Conservation (phyloP, 2,888 invertebrate species). For the Pomacea canaliculata region DNA sequence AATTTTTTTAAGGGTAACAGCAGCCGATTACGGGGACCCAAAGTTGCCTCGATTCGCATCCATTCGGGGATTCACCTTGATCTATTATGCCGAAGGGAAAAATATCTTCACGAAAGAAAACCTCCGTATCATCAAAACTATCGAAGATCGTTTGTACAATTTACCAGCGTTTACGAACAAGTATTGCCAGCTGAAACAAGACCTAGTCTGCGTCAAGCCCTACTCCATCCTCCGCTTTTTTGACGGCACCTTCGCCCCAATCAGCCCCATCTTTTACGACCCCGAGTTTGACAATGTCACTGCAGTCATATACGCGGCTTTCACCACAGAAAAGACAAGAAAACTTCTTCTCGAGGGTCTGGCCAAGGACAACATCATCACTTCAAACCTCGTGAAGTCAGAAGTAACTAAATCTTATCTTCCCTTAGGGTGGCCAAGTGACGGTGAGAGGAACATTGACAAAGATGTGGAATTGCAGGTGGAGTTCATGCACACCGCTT, state of each 20-base stretch:
- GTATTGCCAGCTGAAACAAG: conserved; percentile 26
- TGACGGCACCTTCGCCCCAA: conserved; percentile 45
- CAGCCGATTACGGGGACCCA: too few species aligned
- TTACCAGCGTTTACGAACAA: conserved; percentile 9
- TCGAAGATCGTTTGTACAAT: conserved; percentile 33
- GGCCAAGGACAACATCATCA: conserved; percentile 13
- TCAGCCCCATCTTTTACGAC: conserved; percentile 48
- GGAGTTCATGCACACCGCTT: conserved; percentile 32
- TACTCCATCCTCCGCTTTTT: conserved; percentile 49
- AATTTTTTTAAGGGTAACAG: too few species aligned
- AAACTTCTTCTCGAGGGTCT: conserved; percentile 37
- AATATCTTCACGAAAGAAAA: conserved; percentile 46
- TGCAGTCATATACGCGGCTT: conserved; percentile 33
- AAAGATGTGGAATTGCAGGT: conserved; percentile 31
- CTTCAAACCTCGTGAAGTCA: conserved; percentile 25
- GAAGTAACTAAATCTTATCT: conserved; percentile 40
- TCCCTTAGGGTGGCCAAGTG: conserved; percentile 43
- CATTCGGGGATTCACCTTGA: conserved; percentile 26
- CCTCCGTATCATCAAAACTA: conserved; percentile 38
- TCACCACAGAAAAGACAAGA: neutral
- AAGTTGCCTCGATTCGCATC: conserved; percentile 2
- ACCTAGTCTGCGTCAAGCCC: conserved; percentile 34
- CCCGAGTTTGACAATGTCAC: conserved; percentile 46
- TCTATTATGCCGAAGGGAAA: conserved; percentile 34
- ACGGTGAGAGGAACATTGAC: conserved; percentile 35